Evolutionary conservation across 2,113 vertebrate species (phyloP).

Genomic region (Marcusenius ussheri): DNA sequence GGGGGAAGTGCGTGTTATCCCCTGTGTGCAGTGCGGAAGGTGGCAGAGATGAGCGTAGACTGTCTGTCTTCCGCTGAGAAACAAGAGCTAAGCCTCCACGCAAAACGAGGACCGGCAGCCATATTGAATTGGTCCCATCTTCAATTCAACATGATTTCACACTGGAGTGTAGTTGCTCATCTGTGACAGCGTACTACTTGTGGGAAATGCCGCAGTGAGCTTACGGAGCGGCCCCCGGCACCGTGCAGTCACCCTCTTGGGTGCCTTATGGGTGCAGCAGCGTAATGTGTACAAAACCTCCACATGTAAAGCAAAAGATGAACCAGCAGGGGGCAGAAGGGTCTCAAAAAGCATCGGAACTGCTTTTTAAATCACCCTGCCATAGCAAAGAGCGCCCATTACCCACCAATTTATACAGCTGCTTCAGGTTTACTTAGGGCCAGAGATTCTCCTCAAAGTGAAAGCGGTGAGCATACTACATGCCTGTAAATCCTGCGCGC

Average conservation of each 20-base stretch:
- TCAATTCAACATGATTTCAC: conserved; percentile 7
- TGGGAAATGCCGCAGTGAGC: background rate
- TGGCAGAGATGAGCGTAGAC: conserved; percentile 49
- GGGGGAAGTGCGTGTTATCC: conserved; percentile 61
- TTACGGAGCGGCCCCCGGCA: background rate
- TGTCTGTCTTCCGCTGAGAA: conserved; percentile 25
- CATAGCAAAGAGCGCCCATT: background rate
- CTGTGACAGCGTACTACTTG: background rate
- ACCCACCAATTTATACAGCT: background rate
- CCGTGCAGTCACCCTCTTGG: background rate
- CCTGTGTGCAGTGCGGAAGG: conserved; percentile 66
- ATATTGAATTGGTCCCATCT: background rate
- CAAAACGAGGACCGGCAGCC: conserved; percentile 7
- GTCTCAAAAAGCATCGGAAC: background rate
- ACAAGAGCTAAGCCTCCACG: conserved; percentile 44
- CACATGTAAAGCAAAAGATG: background rate
- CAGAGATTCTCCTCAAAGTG: background rate
- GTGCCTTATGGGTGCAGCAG: background rate
- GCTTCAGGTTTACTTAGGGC: background rate
- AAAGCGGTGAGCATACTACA: background rate
- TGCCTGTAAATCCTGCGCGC: background rate
- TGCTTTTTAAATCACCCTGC: background rate
- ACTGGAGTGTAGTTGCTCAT: background rate
- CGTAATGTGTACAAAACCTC: background rate
- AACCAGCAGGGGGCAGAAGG: background rate